Conservation (phyloP, 2,113 vertebrate genomes). For the Dendrocopos noguchii region DNA sequence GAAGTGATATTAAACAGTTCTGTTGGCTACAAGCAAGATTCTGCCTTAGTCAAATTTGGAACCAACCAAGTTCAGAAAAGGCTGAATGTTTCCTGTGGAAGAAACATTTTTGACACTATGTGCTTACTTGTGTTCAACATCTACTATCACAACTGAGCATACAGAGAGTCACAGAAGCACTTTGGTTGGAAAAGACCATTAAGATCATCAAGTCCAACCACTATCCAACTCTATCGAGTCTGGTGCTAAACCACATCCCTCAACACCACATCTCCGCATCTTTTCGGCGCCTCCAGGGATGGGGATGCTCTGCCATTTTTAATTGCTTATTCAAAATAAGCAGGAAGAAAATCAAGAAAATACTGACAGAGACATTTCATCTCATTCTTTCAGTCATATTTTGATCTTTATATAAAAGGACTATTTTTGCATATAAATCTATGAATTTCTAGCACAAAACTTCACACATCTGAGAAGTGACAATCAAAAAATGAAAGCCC, state of each 20-base stretch:
- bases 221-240: too few relatives aligned
- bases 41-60: background rate
- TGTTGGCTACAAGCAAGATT: background rate
- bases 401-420: background rate
- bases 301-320: background rate
- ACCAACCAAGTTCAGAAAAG: background rate
- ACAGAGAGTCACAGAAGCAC: too few relatives aligned
- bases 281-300: too few relatives aligned
- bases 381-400: background rate
- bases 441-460: background rate
- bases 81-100: background rate
- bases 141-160: background rate
- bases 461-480: background rate
- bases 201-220: too few relatives aligned
- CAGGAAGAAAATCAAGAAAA: background rate
- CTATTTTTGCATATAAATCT: background rate
- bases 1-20: background rate
- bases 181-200: too few relatives aligned
- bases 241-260: too few relatives aligned
- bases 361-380: background rate
- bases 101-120: background rate
- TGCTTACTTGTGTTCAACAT: background rate
- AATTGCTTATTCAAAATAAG: background rate
- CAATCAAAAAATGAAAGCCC: background rate
- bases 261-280: too few relatives aligned